phyloP scores from a whole-genome alignment of 2,797 vertebrate species.

The Ciconia nigra region DNA sequence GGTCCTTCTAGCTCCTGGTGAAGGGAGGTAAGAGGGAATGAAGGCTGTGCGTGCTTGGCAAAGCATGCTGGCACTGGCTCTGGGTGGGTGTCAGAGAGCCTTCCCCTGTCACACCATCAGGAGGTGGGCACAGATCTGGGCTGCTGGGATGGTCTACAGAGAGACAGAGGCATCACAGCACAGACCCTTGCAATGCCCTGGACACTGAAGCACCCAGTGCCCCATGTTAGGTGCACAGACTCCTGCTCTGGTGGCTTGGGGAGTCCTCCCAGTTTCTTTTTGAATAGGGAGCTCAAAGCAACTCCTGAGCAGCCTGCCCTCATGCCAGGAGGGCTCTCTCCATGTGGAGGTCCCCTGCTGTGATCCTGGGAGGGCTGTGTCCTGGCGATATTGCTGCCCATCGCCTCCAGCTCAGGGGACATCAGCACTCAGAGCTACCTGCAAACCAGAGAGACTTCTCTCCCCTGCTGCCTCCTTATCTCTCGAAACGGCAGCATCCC shows the following conservation, averaged over 20 bases:
- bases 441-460: background rate
- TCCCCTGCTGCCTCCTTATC: background rate
- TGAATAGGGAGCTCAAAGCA: background rate
- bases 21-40: background rate
- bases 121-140: background rate
- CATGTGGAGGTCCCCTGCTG: background rate
- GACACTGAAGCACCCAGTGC: background rate
- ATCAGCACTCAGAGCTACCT: background rate
- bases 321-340: background rate
- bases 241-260: background rate
- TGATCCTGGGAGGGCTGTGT: background rate
- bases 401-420: background rate
- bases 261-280: background rate
- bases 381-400: accelerated
- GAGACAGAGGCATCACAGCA: background rate
- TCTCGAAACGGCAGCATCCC: background rate
- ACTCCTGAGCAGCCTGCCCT: background rate
- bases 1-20: background rate
- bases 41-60: background rate
- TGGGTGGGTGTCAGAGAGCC: background rate
- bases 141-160: background rate
- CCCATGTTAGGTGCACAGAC: too few relatives aligned
- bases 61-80: background rate
- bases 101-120: background rate
- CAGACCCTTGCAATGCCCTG: accelerated